Evolutionary conservation across 1,140 invertebrate species (phyloP).

Genomic region (Trypoxylus dichotomus): DNA sequence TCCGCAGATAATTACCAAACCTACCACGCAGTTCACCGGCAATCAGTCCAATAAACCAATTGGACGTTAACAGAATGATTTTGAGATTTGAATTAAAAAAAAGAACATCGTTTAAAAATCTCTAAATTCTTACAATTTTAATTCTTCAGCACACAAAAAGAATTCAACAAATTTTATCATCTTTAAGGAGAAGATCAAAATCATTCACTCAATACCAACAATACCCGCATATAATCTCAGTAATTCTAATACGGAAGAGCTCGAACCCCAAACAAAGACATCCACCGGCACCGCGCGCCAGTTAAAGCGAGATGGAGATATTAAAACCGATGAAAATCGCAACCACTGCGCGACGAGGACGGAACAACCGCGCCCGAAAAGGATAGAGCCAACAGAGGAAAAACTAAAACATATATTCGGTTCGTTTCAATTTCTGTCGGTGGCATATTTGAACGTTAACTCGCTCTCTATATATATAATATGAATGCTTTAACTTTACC

Average conservation of each 20-base stretch:
- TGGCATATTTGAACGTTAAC: constrained; percentile 54
- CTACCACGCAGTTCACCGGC: no score
- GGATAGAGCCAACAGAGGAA: constrained; percentile 33
- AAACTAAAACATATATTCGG: constrained; percentile 53
- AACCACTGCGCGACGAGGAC: background rate
- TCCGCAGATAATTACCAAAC: no score
- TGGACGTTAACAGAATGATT: no score
- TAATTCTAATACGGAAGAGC: background rate
- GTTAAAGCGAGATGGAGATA: background rate
- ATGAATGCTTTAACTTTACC: constrained; percentile 53
- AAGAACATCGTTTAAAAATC: no score
- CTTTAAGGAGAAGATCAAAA: no score
- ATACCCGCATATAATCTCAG: no score
- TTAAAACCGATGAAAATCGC: constrained; percentile 1
- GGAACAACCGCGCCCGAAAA: background rate
- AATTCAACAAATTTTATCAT: no score
- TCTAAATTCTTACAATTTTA: no score
- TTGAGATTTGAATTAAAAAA: no score
- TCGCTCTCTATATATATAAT: constrained; percentile 50
- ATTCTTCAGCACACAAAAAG: no score
- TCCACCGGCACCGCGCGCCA: background rate
- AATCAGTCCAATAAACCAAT: no score
- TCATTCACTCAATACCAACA: no score
- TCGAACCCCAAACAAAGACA: background rate
- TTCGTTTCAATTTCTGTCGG: constrained; percentile 53